These are phyloP conservation scores for Menura novaehollandiae DNA, from an alignment of 2,113 vertebrate genomes.

Conservation along the genomic window DNA sequence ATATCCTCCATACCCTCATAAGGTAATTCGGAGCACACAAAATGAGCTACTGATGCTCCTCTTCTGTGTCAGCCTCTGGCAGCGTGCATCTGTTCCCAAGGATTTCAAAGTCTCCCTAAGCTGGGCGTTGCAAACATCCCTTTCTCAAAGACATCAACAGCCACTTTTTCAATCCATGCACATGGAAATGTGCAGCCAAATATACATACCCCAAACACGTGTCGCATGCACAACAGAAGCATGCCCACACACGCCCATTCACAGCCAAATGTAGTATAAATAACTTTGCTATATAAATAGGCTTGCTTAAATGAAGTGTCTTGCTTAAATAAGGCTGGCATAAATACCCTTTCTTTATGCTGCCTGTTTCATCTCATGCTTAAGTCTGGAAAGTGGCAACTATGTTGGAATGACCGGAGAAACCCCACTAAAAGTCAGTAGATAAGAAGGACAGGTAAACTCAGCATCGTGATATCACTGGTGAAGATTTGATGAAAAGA, in stretches of 20 bases:
- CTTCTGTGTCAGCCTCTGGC: background rate
- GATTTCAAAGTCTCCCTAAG: background rate
- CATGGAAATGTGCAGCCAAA: background rate
- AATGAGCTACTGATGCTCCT: background rate
- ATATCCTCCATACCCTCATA: background rate
- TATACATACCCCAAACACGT: background rate
- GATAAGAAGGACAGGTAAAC: background rate
- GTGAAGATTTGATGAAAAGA: background rate
- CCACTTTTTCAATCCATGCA: background rate
- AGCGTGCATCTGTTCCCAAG: background rate
- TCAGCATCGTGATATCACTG: background rate
- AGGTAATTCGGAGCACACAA: background rate
- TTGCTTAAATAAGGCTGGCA: slow-evolving; percentile 18
- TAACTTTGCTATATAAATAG: background rate
- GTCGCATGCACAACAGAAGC: background rate
- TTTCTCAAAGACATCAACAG: background rate
- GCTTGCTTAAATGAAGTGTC: slow-evolving; percentile 15
- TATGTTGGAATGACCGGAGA: background rate
- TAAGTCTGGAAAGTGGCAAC: background rate
- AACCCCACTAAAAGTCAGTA: background rate
- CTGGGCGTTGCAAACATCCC: background rate
- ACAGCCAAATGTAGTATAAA: background rate
- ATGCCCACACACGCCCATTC: background rate
- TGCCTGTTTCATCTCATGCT: background rate
- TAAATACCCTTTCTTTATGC: background rate